Evolutionary conservation across 2,797 vertebrate genomes (phyloP), one percentile per base, ranked within the genome.

Genomic region (Acipenser oxyrinchus): DNA sequence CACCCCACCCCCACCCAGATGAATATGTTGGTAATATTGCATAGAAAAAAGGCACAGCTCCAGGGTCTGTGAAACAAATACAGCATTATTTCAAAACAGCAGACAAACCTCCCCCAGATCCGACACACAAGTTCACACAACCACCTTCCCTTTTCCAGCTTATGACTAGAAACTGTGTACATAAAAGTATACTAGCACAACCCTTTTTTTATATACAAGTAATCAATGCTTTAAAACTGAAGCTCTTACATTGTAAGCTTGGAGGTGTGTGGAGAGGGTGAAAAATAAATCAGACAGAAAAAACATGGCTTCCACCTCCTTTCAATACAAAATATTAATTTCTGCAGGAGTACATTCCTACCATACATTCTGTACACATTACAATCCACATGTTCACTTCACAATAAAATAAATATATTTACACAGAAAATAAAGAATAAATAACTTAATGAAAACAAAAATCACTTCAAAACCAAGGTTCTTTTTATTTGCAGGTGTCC

Each of bases 351-450:
- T 93, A 95, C 93, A 96, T 94, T 95, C 93, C 92, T 93, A 93
- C 93, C 92, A 87, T 91, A 94, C 91, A 93, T 93, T 95, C 93
- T 96, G 92, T 95, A 96, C 92, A 94, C 89, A 88, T 90, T 93
- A 97, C 88, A 94, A 96, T 94, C 90, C 90, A 93, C 92, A 89
- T 86, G 89, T 93, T 95, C 94, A 92, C 89, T 88, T 93, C 93
- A 95, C 91, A 90, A 92, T 87, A 92, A 94, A 96, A 97, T 97
- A 99, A 97, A 99, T 97, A 99, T 97, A 96, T 98, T 95, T 97
- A 96, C 94, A 98, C 87, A 84, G 75, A 72, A 88, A 85, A 86
- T 75, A 75, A 89, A 82, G 87, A 95, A 98, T 96, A 96, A 99
- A 97, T 97, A 97, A 96, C 86, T 94, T 93, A 90, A 62, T 63